Evolutionary conservation across 2,888 invertebrate species (phyloP).

Genomic region (Endotricha flammealis): DNA sequence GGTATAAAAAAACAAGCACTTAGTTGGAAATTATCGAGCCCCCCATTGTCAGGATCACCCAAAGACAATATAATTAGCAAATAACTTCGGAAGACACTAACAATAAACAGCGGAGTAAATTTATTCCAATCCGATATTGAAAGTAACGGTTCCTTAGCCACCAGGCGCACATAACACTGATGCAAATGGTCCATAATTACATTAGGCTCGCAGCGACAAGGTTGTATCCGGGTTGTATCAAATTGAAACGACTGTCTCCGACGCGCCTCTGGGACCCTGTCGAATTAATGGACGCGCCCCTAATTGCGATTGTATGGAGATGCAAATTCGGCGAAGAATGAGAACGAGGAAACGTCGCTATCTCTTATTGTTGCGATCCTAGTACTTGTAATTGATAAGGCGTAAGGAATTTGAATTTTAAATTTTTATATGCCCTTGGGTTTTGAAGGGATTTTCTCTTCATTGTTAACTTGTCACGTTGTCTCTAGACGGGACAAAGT

Average conservation of each 20-base stretch:
- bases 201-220: constrained; percentile 44
- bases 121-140: constrained; percentile 52
- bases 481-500: constrained; percentile 11
- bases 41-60: neutral
- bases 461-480: constrained; percentile 30
- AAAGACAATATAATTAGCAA: constrained; percentile 1
- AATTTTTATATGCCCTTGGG: constrained; percentile 44
- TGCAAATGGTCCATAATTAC: constrained; percentile 59
- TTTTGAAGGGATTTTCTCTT: constrained; percentile 46
- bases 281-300: constrained; percentile 51
- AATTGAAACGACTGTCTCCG: constrained; percentile 42
- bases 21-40: neutral
- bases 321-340: constrained; percentile 64
- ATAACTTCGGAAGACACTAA: constrained; percentile 12
- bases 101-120: constrained; percentile 23
- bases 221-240: constrained; percentile 46
- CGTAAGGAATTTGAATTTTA: constrained; percentile 68
- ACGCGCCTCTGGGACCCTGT: constrained; percentile 40
- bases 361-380: constrained; percentile 53
- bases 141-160: constrained; percentile 50
- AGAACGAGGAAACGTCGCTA: constrained; percentile 50
- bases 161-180: constrained; percentile 56
- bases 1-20: neutral
- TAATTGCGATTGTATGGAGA: constrained; percentile 73
- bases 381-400: constrained; percentile 75